These are phyloP conservation scores for Octodonta nipae DNA, from an alignment of 2,888 invertebrate genomes.

Conservation along the genomic window DNA sequence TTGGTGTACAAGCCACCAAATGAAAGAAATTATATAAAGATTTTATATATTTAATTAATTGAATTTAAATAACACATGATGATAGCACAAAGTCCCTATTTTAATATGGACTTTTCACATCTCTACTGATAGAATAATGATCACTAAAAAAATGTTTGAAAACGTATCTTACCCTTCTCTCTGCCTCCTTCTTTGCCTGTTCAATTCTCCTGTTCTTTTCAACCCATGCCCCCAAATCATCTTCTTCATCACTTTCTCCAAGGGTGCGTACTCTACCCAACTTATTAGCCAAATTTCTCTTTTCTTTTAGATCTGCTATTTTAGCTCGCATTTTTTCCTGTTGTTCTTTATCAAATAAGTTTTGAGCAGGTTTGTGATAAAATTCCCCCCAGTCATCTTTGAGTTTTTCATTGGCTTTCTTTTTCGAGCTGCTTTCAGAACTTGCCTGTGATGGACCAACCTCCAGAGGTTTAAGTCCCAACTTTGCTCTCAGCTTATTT, in stretches of 20 bases:
- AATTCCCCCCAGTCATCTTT: constrained; percentile 60
- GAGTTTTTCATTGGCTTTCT: constrained; percentile 37
- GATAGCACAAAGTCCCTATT: too few species aligned
- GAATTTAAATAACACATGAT: too few species aligned
- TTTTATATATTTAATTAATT: too few species aligned
- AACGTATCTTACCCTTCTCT: constrained; percentile 54
- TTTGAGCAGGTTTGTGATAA: constrained; percentile 73
- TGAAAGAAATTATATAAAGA: too few species aligned
- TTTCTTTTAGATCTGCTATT: constrained; percentile 64
- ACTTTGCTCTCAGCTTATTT: constrained; percentile 78
- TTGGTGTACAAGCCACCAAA: too few species aligned
- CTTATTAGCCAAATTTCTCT: constrained; percentile 59
- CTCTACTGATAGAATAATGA: too few species aligned
- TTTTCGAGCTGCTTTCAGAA: constrained; percentile 26
- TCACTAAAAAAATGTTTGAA: too few species aligned
- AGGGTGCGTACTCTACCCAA: constrained; percentile 45
- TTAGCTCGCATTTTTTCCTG: constrained; percentile 72
- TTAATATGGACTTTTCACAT: too few species aligned
- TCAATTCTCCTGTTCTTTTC: constrained; percentile 61
- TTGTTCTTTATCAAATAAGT: constrained; percentile 56
- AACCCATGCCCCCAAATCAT: constrained; percentile 73
- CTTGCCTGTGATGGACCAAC: constrained; percentile 27
- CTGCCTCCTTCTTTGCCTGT: constrained; percentile 71
- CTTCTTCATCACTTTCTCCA: constrained; percentile 62
- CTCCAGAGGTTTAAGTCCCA: constrained; percentile 86